Conservation (phyloP, 2,888 invertebrate species). For the Andrena bicolor region DNA sequence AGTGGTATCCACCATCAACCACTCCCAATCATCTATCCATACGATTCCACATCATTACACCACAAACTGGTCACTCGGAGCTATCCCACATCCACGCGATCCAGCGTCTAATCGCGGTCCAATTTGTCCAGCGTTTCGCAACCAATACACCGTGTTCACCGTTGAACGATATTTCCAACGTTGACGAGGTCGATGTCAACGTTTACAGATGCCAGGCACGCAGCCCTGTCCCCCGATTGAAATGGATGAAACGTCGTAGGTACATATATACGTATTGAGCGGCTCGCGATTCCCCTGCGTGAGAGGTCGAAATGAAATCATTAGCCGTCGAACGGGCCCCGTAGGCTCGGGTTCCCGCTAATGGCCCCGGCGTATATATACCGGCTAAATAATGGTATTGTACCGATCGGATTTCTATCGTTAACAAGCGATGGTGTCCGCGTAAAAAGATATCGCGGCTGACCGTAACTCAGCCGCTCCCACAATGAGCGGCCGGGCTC, state of each 20-base stretch:
- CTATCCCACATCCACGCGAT: slow-evolving; percentile 25
- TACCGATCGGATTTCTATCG: slow-evolving; percentile 83
- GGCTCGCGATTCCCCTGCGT: slow-evolving; percentile 24
- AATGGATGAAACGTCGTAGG: slow-evolving; percentile 63
- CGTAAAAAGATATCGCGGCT: slow-evolving; percentile 76
- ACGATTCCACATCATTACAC: neutral
- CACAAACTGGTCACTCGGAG: neutral
- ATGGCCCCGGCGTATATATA: slow-evolving; percentile 71
- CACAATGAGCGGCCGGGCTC: slow-evolving; percentile 75
- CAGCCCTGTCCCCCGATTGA: slow-evolving; percentile 51
- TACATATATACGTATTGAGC: slow-evolving; percentile 1
- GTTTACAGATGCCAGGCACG: slow-evolving; percentile 60
- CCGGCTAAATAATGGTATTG: slow-evolving; percentile 83
- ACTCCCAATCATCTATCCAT: neutral
- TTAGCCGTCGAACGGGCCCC: slow-evolving; percentile 69
- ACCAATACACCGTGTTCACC: slow-evolving; percentile 47
- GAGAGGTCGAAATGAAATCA: slow-evolving; percentile 81
- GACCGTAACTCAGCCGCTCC: slow-evolving; percentile 81
- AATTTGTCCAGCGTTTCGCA: slow-evolving; percentile 61
- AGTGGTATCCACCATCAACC: neutral
- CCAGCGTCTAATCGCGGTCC: slow-evolving; percentile 43
- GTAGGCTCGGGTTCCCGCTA: slow-evolving; percentile 64
- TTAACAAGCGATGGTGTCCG: slow-evolving; percentile 80
- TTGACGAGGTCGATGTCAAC: slow-evolving; percentile 38
- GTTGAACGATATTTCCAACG: slow-evolving; percentile 51